Evolutionary conservation across 2,888 invertebrate species (phyloP), one percentile per base, ranked within the genome.

Genomic region (Polydrusus tereticollis): DNA sequence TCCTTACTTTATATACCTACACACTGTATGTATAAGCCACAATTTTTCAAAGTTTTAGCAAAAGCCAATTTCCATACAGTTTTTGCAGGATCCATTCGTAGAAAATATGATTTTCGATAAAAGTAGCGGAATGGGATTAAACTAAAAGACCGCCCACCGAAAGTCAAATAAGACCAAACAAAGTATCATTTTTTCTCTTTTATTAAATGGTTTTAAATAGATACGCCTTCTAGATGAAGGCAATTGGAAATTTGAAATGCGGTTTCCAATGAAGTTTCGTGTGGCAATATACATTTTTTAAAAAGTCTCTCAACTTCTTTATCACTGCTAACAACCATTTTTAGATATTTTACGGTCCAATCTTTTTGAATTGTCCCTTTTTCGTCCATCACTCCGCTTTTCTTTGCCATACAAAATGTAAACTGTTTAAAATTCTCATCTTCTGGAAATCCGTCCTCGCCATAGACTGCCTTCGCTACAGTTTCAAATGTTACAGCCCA

Each of bases 361-460:
- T 87, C 87, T 0, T 45, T 14, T 50, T 80, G 77, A 33, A 80
- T 62, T 14, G 76, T 76, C 4, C 79, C 81, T 20, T 75, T 74
- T 0, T 85, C 82, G 26, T 87, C 86, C 12, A 88, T 72, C 63
- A 87, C 86, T 0, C 85, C 87, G 1, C 86, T 81, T 74, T 87
- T 87, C 69, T 86, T 80, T 79, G 87, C 86, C 82, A 88, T 86
- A 77, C 88, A 88, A 0, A 86, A 79, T 0, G 83, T 81, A 75
- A 87, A 88, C 43, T 86, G 86, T 76, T 87, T 87, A 0, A 88
- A 74, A 0, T 76, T 81, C 10, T 85, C 85, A 50, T 87, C 87
- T 0, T 88, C 85, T 0, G 82, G 82, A 76, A 87, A 88, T 38
- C 87, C 86, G 0, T 88, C 18, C 5, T 4, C 16, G 6, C 43